Evolutionary conservation across 2,113 vertebrate species (phyloP), one percentile per base, ranked within the genome.

Genomic region (Mormyrus iriodes): DNA sequence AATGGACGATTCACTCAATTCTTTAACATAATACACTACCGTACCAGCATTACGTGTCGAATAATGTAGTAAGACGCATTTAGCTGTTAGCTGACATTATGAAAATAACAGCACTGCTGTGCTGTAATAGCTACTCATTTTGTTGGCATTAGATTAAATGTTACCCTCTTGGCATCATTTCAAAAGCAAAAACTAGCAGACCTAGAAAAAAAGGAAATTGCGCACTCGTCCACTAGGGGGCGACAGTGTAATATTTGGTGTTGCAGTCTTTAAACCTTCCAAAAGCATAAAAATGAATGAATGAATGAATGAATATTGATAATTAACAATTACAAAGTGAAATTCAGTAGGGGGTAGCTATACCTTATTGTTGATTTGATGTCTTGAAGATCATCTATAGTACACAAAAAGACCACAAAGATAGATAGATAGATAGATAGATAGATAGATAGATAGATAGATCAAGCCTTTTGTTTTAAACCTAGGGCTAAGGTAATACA

Each of bases 221-320:
- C 35, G 0, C 3, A 44, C 35, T 58, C n/a, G 24, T 89, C 88
- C 88, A 89, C 88, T 52, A 85, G 88, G 53, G 88, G 88, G 88
- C 48, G 88, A 39, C 4, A 42, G 39, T 27, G 88, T n/a, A 89
- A 61, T 17, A 13, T 58, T 48, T 79, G 21, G 27, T 39, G 3
- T 7, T 85, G 24, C n/a, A 48, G 42, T 48, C 44, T 46, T n/a
- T 44, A 84, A 84, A 84, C 19, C 3, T 48, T 21, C 8, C 0
- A 83, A 39, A 17, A 82, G 42, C 13, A 27, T 21, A 82, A 6
- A 1, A 79, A 79, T 17, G 15, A 5, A 39, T 7, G 27, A 79
- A 79, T 39, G 13, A 10, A 76, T 35, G 35, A 76, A 76, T 35
- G 24, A 39, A 42, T 44, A 82, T 39, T 82, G 6, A 82, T 48